A percentile compares a stretch with the other conserved stretches of the same genome.
Evolutionary conservation across 2,797 vertebrate genomes (phyloP).

Genomic region (Cheirogaleus major): DNA sequence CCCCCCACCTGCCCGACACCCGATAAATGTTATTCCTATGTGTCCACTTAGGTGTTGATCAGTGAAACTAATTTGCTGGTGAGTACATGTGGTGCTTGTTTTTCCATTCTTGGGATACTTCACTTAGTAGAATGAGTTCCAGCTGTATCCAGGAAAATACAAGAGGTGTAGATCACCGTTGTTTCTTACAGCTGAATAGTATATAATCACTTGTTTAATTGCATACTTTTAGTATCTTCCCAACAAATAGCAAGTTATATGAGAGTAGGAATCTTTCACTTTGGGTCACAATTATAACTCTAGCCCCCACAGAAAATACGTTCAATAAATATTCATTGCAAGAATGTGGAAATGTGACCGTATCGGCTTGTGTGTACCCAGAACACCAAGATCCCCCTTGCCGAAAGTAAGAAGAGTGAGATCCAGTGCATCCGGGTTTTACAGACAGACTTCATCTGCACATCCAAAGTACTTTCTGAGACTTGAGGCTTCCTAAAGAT

Average conservation of each 20-base stretch:
- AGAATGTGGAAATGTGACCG: neutral
- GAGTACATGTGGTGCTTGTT: too few relatives aligned
- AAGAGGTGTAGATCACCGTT: too few relatives aligned
- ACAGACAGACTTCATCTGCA: neutral
- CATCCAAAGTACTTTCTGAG: neutral
- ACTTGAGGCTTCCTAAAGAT: too few relatives aligned
- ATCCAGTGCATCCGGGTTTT: neutral
- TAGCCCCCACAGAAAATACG: neutral
- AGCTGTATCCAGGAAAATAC: too few relatives aligned
- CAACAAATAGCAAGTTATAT: neutral
- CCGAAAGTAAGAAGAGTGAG: fast-evolving
- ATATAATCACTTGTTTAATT: too few relatives aligned
- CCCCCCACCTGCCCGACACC: too few relatives aligned
- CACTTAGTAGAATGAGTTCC: too few relatives aligned
- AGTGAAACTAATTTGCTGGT: too few relatives aligned
- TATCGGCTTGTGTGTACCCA: neutral
- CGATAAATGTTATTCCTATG: too few relatives aligned
- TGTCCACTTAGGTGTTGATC: too few relatives aligned
- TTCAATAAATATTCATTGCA: neutral
- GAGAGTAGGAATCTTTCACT: neutral
- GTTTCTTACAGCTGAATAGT: too few relatives aligned
- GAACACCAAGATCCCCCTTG: neutral
- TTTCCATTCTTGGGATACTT: too few relatives aligned
- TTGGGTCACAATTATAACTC: neutral
- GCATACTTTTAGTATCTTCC: neutral